These are phyloP conservation scores for Teleiodes luculella DNA, from an alignment of 2,888 invertebrate genomes.

Conservation along the genomic window DNA sequence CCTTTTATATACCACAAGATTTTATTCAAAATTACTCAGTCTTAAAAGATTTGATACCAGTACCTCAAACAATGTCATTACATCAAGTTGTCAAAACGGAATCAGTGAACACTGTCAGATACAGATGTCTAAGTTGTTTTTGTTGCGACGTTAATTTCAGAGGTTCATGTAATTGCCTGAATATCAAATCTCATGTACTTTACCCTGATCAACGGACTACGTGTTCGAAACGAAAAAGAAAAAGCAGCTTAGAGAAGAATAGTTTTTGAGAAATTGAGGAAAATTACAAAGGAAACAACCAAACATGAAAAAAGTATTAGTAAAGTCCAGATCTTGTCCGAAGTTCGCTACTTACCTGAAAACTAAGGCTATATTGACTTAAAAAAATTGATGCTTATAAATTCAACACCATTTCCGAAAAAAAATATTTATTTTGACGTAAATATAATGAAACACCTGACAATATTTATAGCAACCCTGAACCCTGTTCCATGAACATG, in stretches of 20 bases:
- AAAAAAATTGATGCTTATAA: not conserved
- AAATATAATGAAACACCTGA: not conserved
- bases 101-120: too few relatives aligned
- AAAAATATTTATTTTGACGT: not conserved
- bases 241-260: not conserved
- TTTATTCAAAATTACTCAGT: slow-evolving; percentile 10
- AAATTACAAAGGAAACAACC: not conserved
- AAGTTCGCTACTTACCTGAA: not conserved
- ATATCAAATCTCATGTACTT: not conserved
- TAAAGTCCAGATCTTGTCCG: not conserved
- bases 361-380: not conserved
- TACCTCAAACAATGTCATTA: slow-evolving; percentile 14
- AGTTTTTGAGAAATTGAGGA: not conserved
- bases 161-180: slow-evolving; percentile 12
- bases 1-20: slow-evolving; percentile 9
- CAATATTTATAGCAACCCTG: not conserved
- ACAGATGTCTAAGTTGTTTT: too few relatives aligned
- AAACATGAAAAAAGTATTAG: not conserved
- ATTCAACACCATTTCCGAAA: not conserved
- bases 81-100: slow-evolving; percentile 6
- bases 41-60: too few relatives aligned
- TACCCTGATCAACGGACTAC: not conserved
- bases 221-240: not conserved
- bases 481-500: not conserved
- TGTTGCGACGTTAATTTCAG: slow-evolving; percentile 12